A percentile compares a stretch with the other conserved stretches of the same genome.
These are phyloP conservation scores for Harpalus rubripes DNA, from an alignment of 2,888 invertebrate species.

Conservation along the genomic window DNA sequence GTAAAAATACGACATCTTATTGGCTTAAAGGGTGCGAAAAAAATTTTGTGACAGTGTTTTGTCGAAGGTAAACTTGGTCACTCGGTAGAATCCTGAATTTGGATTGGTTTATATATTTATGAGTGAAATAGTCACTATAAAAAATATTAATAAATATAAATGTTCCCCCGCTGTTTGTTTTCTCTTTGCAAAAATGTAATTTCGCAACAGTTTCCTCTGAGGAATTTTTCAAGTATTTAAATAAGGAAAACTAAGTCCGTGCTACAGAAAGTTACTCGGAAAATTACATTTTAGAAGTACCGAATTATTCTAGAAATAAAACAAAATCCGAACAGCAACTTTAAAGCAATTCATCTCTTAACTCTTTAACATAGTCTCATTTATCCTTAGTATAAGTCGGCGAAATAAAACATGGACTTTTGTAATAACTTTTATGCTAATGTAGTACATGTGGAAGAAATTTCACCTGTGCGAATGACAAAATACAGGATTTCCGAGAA, in stretches of 20 bases:
- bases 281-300: conserved; percentile 30
- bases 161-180: not conserved
- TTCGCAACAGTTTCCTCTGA: not conserved
- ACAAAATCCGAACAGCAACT: conserved; percentile 23
- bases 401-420: conserved; percentile 12
- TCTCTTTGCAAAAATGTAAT: not conserved
- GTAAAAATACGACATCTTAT: too few relatives aligned
- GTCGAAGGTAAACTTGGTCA: too few relatives aligned
- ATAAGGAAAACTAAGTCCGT: not conserved
- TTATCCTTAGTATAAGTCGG: conserved; percentile 27
- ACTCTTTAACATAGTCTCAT: conserved; percentile 33
- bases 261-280: conserved; percentile 9
- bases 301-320: conserved; percentile 21
- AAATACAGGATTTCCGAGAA: too few relatives aligned
- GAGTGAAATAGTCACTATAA: too few relatives aligned
- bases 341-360: conserved; percentile 18
- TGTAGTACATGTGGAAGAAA: too few relatives aligned
- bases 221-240: conserved; percentile 20
- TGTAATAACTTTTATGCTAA: not conserved
- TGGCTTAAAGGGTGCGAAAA: too few relatives aligned
- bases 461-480: too few relatives aligned
- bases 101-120: too few relatives aligned
- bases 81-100: too few relatives aligned
- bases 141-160: not conserved
- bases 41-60: too few relatives aligned